Conservation (phyloP, 2,888 invertebrate genomes). For the Orthonychiurus folsomi region DNA sequence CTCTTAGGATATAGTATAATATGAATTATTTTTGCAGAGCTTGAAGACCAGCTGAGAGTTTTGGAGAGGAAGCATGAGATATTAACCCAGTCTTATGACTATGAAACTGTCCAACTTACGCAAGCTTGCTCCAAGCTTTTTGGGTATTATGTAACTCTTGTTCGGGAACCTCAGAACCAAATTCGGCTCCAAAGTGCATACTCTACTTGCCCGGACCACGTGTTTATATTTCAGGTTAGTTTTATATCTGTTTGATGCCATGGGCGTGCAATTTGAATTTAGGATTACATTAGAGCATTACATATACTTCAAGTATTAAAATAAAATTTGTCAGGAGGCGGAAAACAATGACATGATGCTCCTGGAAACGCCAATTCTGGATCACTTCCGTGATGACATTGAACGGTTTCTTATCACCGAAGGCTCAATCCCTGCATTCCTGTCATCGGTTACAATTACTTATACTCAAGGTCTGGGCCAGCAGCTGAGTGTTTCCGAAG, state of each 20-base stretch:
- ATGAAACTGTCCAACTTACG: conserved; percentile 34
- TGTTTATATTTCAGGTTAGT: conserved; percentile 36
- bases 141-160: conserved; percentile 33
- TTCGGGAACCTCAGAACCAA: conserved; percentile 31
- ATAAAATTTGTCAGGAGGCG: conserved; percentile 34
- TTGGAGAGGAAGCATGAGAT: conserved; percentile 32
- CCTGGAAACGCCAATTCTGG: conserved; percentile 36
- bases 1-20: conserved; percentile 3
- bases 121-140: conserved; percentile 30
- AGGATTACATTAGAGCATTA: too few relatives aligned
- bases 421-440: conserved; percentile 36
- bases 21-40: conserved; percentile 14
- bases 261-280: too few relatives aligned
- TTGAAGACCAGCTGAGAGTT: conserved; percentile 27
- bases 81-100: conserved; percentile 33
- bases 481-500: neutral
- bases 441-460: conserved; percentile 31
- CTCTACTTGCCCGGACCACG: conserved; percentile 25
- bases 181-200: conserved; percentile 34
- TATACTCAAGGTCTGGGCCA: conserved; percentile 22
- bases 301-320: too few relatives aligned
- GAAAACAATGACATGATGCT: conserved; percentile 37
- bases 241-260: too few relatives aligned
- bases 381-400: conserved; percentile 33
- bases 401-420: conserved; percentile 30